Evolutionary conservation across 2,113 vertebrate species (phyloP).

Genomic region (Poeciliopsis retropinna): DNA sequence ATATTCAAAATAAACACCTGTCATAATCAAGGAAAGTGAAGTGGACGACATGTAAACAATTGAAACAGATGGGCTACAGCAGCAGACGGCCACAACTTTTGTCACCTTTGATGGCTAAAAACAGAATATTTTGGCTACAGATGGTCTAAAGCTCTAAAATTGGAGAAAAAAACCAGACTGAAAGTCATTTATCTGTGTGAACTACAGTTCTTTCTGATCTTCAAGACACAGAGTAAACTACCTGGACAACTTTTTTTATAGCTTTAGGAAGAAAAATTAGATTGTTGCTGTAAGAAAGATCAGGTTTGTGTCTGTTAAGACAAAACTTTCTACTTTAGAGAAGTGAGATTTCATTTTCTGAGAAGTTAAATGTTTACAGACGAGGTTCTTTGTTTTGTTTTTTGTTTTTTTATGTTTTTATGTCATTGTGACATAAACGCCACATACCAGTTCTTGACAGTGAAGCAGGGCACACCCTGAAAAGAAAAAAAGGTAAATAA

Average conservation of each 20-base stretch:
- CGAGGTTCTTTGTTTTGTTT: background rate
- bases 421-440: slow-evolving; percentile 5
- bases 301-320: slow-evolving; percentile 19
- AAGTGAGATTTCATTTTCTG: slow-evolving; percentile 11
- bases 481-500: slow-evolving; percentile 33
- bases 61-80: no score
- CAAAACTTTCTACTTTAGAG: slow-evolving; percentile 25
- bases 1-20: no score
- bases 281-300: slow-evolving; percentile 34
- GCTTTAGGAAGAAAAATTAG: slow-evolving; percentile 5
- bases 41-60: no score
- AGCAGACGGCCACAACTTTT: no score
- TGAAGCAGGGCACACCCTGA: slow-evolving; percentile 27
- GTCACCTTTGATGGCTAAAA: no score
- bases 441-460: slow-evolving; percentile 51
- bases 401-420: background rate
- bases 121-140: no score
- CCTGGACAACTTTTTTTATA: slow-evolving; percentile 14
- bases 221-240: slow-evolving; percentile 4
- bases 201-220: slow-evolving; percentile 8
- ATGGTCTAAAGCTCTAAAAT: no score
- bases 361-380: slow-evolving; percentile 23
- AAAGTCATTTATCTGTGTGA: no score
- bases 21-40: no score
- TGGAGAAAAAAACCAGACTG: no score